These are phyloP conservation scores for Lycaena phlaeas DNA, from an alignment of 2,888 invertebrate genomes.

Conservation along the genomic window DNA sequence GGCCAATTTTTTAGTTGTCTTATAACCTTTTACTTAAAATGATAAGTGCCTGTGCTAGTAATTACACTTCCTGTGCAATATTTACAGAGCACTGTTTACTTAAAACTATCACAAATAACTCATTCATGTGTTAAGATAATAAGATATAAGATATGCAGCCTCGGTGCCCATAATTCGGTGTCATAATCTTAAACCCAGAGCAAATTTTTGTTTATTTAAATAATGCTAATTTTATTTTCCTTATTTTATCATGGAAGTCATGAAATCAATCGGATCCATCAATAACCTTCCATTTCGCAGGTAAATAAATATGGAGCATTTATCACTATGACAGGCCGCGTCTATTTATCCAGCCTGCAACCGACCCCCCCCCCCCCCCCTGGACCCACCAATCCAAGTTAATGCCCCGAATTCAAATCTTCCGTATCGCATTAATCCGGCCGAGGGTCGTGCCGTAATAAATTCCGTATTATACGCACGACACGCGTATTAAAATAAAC, in stretches of 20 bases:
- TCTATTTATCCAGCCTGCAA: conserved; percentile 22
- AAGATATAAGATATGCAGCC: too few species aligned
- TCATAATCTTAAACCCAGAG: too few species aligned
- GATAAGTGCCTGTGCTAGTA: too few species aligned
- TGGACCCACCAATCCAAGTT: conserved; percentile 63
- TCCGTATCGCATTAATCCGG: conserved; percentile 71
- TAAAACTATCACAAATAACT: too few species aligned
- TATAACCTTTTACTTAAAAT: too few species aligned
- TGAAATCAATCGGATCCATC: conserved; percentile 2
- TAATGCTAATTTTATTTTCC: too few species aligned
- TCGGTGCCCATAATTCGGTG: too few species aligned
- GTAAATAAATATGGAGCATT: conserved; percentile 30
- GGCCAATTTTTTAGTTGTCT: too few species aligned
- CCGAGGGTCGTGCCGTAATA: conserved; percentile 65
- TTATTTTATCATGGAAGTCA: conserved; percentile 1
- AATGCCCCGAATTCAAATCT: conserved; percentile 70
- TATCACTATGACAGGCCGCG: conserved; percentile 28
- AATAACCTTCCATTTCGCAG: conserved; percentile 2
- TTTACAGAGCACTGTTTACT: too few species aligned
- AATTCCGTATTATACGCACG: conserved; percentile 73
- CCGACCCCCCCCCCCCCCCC: conserved; percentile 27
- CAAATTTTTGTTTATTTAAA: too few species aligned
- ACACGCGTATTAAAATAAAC: conserved; percentile 75
- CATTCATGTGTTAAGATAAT: too few species aligned
- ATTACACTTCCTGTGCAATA: too few species aligned